Conservation (phyloP, 2,113 vertebrate genomes). For the Plotosus lineatus region DNA sequence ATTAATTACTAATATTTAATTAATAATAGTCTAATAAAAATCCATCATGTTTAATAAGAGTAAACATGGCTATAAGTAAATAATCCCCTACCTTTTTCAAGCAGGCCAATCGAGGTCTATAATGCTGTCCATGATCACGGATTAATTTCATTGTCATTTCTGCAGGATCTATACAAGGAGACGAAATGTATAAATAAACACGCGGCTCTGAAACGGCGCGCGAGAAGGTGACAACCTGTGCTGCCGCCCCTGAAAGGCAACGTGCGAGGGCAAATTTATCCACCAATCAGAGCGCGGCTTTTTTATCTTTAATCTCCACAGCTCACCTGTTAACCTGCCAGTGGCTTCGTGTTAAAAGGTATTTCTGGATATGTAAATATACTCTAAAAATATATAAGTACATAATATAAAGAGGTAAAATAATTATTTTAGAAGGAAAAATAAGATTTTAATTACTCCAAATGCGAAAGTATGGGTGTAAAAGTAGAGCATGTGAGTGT, state of each 20-base stretch:
- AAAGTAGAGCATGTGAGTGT: no score
- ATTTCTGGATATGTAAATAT: no score
- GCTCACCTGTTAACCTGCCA: conserved; percentile 10
- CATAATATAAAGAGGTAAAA: no score
- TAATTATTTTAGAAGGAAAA: no score
- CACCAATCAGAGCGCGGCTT: conserved; percentile 73
- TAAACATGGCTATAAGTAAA: not conserved
- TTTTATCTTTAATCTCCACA: not conserved
- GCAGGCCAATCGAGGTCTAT: conserved; percentile 85
- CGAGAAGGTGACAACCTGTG: not conserved
- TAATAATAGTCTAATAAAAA: not conserved
- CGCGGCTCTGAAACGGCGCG: not conserved
- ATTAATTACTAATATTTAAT: not conserved
- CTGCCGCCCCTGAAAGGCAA: not conserved
- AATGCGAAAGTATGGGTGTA: no score
- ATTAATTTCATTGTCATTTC: conserved; percentile 84
- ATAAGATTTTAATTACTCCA: no score
- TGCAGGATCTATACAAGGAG: conserved; percentile 13
- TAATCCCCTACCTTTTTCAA: conserved; percentile 82
- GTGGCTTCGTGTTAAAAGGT: no score
- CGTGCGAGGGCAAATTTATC: conserved; percentile 46
- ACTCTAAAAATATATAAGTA: no score
- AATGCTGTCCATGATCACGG: conserved; percentile 81
- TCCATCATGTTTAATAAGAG: not conserved
- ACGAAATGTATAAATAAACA: no score